Evolutionary conservation across 1,140 invertebrate species (phyloP), one percentile per base, ranked within the genome.

Genomic region (Drosophila rufa): DNA sequence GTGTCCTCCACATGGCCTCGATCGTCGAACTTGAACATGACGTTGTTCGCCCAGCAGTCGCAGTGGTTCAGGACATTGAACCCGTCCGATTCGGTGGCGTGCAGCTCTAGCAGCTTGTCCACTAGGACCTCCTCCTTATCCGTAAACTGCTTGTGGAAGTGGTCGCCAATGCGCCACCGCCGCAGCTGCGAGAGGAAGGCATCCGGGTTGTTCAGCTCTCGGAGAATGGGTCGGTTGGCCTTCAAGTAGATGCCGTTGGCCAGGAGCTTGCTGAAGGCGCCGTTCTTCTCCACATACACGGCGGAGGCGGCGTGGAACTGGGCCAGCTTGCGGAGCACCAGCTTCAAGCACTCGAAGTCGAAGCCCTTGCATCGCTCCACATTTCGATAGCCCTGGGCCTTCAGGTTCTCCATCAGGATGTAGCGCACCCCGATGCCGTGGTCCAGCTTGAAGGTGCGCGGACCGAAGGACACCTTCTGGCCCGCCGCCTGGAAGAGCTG

Each of bases 1-100:
- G 53, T 71, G 19, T 79, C 75, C 38, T 70, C 36, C 6, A 79
- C 42, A n/a, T 57, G 40, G 0, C 51, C 48, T 62, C 47, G 42
- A 55, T 78, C 11, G 77, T 81, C 68, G 55, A 91, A 81, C 36
- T 81, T 80, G 53, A 94, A 93, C 61, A 94, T 75, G 7, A 93
- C 81, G 58, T 94, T 93, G 65, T 93, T 87, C 0, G 71, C 48
- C 86, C 86, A 91, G 12, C 93, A 93, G 82, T 96, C 95, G 25
- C 95, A 95, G 56, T 96, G 95, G 75, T 94, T 95, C 9, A 96
- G 86, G 3, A 95, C 95, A 58, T 94, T 93, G 59, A 95, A 95
- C 42, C 94, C 93, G 7, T 94, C 91, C 1, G 91, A 64, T 5
- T 94, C 40, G 2, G 62, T 33, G 4, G 42, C 19, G 45, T 78